Evolutionary conservation across 2,888 invertebrate species (phyloP), one percentile per base, ranked within the genome.

Genomic region (Aphelenchoides bicaudatus): DNA sequence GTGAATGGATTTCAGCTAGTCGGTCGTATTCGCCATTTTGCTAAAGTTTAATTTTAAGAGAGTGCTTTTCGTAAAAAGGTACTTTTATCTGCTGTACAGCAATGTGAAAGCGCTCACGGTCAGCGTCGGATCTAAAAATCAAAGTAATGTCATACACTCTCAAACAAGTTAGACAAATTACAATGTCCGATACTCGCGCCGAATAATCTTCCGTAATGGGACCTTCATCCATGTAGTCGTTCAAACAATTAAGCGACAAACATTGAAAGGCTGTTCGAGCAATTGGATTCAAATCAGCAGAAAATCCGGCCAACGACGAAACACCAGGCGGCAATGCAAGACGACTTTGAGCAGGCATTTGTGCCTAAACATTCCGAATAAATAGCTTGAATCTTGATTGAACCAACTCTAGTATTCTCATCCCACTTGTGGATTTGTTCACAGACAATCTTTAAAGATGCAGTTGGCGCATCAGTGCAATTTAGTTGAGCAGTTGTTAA

Each of bases 391-490:
- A n/a, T n/a, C n/a, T 25, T 2, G 23, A 23, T 19, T 13, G 28
- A 58, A 69, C 68, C 39, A 10, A 71, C 74, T 59, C 75, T 56
- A 3, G 74, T 71, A 39, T 67, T 70, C 19, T 57, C 60, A 60
- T 75, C 75, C 75, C 75, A 76, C 56, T 62, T 65, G 56, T 72
- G 69, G 34, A 75, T 64, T 54, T 75, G 75, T 39, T 64, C 61
- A 58, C 75, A 75, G 37, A 75, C 58, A 16, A 71, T 73, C 55
- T 69, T 70, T 6, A 71, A 61, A 19, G 72, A 63, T 46, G 62
- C 59, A 1, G 66, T 71, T 1, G 75, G 75, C 3, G 75, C 75
- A 16, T 51, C 52, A n/a, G 52, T 16, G 39, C 52, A 51, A 16
- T 51, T 38, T 10, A 23, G 52, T 3, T 51, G 52, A 49, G 13